phyloP scores from a whole-genome alignment of 2,797 vertebrate species.

The Anguilla megastoma region DNA sequence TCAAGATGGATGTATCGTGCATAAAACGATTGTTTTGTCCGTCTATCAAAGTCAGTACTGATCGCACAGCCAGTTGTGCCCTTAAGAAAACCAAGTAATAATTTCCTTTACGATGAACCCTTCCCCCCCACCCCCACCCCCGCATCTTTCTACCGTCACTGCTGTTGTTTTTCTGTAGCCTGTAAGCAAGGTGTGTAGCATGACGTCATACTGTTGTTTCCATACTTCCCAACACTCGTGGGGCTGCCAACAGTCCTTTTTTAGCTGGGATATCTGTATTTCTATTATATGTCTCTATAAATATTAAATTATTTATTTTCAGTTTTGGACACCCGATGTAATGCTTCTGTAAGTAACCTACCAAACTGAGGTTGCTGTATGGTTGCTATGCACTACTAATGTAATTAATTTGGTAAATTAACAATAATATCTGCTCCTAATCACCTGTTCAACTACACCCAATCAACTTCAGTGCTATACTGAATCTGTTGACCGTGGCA shows the following conservation, averaged over 20 bases:
- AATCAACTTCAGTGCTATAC: too few species aligned
- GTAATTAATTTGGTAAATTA: background rate
- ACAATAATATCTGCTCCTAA: background rate
- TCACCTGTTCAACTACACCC: too few species aligned
- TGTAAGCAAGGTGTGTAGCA: conserved; percentile 7
- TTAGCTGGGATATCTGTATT: background rate
- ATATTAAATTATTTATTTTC: background rate
- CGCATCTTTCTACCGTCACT: conserved; percentile 13
- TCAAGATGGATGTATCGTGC: background rate
- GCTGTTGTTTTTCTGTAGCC: conserved; percentile 7
- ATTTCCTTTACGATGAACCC: background rate
- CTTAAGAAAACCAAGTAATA: background rate
- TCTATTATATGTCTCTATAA: too few species aligned
- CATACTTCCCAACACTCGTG: background rate
- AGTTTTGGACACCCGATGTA: background rate
- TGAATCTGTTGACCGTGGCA: background rate
- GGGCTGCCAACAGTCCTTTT: background rate
- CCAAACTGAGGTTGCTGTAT: background rate
- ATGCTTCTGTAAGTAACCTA: background rate
- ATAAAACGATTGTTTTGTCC: background rate
- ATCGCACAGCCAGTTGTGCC: background rate
- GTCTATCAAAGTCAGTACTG: background rate
- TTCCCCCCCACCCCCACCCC: too few species aligned
- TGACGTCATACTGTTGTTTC: background rate
- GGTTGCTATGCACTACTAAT: background rate